Base-by-base conservation (phyloP, 1,140 invertebrate genomes). In the Bombus sibiricus region DNA sequence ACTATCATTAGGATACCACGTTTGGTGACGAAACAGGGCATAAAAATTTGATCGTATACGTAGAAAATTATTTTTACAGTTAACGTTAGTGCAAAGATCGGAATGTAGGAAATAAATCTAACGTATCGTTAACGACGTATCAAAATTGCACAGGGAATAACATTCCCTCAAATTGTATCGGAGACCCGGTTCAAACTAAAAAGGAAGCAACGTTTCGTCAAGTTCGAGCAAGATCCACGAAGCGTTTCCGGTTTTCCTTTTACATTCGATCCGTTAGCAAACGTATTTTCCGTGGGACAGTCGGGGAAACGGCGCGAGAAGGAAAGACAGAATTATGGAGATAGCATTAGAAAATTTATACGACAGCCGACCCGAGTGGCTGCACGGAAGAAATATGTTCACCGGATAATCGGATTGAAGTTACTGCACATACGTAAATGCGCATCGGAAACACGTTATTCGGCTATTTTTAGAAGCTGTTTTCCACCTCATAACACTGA, bases 401-500 rank as follows among this genome's bases (percentile, higher is more conserved):
- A 22, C 18, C 57, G 78, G 79, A 85, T 85, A 85, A 81, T 85
- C 84, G 84, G 77, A 85, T 85, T 32, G 84, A 53, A 74, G 84
- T 85, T 85, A 85, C 83, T 68, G 71, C 84, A 81, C 79, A 62
- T 85, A 81, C 85, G 87, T 85, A 89, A 86, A 88, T 59, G 85
- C 66, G 88, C 69, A 89, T 89, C 88, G 87, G 72, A 79, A 89
- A 89, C 87, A 79, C 57, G 83, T 88, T 75, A 86, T 83, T 88
- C 78, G 83, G 88, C 69, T 76, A 85, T 83, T 89, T 89, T 89
- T 89, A 86, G 79, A 89, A 89, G 53, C 79, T 79, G 85, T 86
- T 89, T 89, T 89, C 83, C 83, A 89, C 87, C 83, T 89, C 83
- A 74, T 86, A 89, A 83, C 83, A 25, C 79, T 64, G 85, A 89